Evolutionary conservation across 2,113 vertebrate species (phyloP), one percentile per base, ranked within the genome.

Genomic region (Pseudorectes ferrugineus): DNA sequence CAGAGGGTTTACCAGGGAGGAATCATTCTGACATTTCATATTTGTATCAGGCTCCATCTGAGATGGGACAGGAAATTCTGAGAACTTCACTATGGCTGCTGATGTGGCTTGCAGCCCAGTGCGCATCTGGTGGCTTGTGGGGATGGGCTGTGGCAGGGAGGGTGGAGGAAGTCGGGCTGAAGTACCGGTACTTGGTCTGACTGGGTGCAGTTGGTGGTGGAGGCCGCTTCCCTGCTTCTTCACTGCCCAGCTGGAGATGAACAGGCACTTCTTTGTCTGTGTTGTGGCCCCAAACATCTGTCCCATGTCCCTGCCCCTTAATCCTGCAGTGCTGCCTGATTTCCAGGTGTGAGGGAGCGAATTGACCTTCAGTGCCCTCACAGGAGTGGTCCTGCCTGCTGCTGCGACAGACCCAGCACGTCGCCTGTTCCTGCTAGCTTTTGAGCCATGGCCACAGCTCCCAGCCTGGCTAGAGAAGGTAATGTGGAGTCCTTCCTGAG

Each of bases 61-160:
- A 85, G 52, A 22, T 19, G 25, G 15, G 7, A 42, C 35, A 49
- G 58, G 43, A 83, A 76, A 28, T 46, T 75, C 12, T 43, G n/a
- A 43, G 45, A 93, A 8, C 25, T 72, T 77, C 33, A 13, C 35
- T 58, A 2, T 2, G 4, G 49, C 54, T 73, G 36, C 31, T 40
- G 42, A 25, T 4, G 2, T 51, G 40, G 45, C 45, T 43, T 70
- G 63, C 25, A 48, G 66, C 58, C 24, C 5, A 5, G 24, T 9
- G 6, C 14, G 4, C 2, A 5, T 55, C 38, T 13, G 0, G 3
- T 58, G 42, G 25, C 25, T 86, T 2, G 2, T 16, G 14, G 51
- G 33, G 43, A 38, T 51, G 29, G 31, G 12, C 40, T 72, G 55
- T 36, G 15, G 31, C 21, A 24, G 4, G 24, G 40, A 51, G 22